Percentiles rank a stretch among this genome's conserved stretches.
Conservation (phyloP, 2,113 vertebrate genomes). For the Ctenodactylus gundi region DNA sequence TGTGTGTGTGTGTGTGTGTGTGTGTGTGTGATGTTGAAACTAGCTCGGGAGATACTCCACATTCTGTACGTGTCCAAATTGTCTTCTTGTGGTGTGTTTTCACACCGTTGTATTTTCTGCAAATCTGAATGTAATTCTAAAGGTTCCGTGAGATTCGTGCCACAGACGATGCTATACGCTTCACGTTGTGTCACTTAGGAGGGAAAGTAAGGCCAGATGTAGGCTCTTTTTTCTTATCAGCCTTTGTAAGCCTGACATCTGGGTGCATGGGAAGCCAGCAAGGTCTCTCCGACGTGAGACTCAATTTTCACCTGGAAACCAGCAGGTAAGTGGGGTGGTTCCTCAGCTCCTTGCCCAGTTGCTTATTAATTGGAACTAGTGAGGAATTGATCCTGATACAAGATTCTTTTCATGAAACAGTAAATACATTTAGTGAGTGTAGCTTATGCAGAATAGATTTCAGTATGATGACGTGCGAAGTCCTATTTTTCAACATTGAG, state of each 20-base stretch:
- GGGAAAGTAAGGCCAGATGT: not conserved
- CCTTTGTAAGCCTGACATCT: not conserved
- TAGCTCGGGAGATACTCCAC: not conserved
- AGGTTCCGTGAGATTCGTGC: not conserved
- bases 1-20: not conserved
- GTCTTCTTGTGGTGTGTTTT: not conserved
- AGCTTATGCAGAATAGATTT: not conserved
- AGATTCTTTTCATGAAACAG: not conserved
- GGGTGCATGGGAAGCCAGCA: not conserved
- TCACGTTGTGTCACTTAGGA: not conserved
- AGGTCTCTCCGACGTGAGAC: not conserved
- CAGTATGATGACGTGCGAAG: not conserved
- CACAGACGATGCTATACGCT: not conserved
- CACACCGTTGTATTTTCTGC: not conserved
- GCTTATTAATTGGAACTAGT: not conserved
- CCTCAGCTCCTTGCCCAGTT: not conserved
- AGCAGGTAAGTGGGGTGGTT: not conserved
- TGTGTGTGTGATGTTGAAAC: too few relatives aligned
- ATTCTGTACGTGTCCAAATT: not conserved
- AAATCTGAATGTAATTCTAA: not conserved
- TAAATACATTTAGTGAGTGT: not conserved
- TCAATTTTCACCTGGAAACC: not conserved
- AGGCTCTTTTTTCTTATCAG: not conserved
- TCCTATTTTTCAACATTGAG: not conserved
- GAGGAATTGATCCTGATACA: not conserved